These are phyloP conservation scores for Mechanitis messenoides DNA, from an alignment of 2,888 invertebrate species.

Conservation along the genomic window DNA sequence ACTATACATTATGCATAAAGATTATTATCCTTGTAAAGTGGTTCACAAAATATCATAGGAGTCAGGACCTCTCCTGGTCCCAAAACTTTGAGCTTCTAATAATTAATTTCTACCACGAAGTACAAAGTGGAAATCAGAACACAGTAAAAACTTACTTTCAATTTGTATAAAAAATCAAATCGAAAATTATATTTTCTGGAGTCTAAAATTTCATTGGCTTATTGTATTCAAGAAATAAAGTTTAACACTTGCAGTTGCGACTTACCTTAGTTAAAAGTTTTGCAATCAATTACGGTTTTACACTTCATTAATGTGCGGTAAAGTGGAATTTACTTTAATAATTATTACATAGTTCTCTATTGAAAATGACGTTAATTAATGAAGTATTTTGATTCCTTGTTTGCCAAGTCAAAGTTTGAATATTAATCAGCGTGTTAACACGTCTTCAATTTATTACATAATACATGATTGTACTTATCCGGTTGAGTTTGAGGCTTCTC, in stretches of 20 bases:
- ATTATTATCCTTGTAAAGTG: background rate
- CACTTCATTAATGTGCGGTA: conserved; percentile 9
- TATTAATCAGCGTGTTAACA: too few species aligned
- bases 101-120: conserved; percentile 7
- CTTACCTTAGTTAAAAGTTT: background rate
- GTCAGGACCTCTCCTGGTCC: conserved; percentile 5
- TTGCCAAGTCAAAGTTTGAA: background rate
- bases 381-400: background rate
- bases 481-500: too few species aligned
- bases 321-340: conserved; percentile 9
- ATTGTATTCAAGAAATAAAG: background rate
- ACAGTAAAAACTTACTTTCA: background rate
- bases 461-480: too few species aligned
- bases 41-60: background rate
- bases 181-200: background rate
- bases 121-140: background rate
- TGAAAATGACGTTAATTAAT: conserved; percentile 15
- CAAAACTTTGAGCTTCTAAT: conserved; percentile 10
- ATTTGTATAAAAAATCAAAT: too few species aligned
- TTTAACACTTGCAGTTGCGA: background rate
- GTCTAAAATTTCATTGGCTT: background rate
- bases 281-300: background rate
- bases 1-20: background rate
- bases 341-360: conserved; percentile 7
- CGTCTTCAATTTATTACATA: too few species aligned